A percentile compares a stretch with the other conserved stretches of the same genome.
Evolutionary conservation across 2,113 vertebrate genomes (phyloP).

Genomic region (Zosterops lateralis): DNA sequence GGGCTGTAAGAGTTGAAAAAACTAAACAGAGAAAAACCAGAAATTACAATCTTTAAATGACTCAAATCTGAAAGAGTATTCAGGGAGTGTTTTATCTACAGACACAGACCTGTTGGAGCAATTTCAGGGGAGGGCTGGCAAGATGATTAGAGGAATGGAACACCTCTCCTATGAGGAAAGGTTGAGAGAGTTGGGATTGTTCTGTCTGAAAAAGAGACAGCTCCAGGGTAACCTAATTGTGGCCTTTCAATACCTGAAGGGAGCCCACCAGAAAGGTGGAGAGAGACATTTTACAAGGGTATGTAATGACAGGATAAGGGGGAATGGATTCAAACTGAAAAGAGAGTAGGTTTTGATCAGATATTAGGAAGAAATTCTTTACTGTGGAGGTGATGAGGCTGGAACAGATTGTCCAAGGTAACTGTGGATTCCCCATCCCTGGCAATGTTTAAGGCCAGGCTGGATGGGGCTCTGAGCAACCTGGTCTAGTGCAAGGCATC

Average conservation of each 20-base stretch:
- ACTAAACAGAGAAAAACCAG: background rate
- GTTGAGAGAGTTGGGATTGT: background rate
- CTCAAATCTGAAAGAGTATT: background rate
- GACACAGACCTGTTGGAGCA: background rate
- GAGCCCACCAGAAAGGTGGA: background rate
- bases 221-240: background rate
- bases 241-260: background rate
- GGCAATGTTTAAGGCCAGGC: background rate
- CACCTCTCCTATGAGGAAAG: background rate
- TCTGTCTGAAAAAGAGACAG: background rate
- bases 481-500: background rate
- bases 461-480: background rate
- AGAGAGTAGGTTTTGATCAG: background rate
- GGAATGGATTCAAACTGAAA: background rate
- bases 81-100: background rate
- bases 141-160: background rate
- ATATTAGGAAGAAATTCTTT: background rate
- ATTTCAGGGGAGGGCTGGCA: background rate
- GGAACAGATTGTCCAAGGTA: background rate
- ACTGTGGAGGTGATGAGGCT: background rate
- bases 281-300: background rate
- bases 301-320: background rate
- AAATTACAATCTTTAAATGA: background rate
- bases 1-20: background rate
- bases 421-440: background rate